Base-by-base conservation (phyloP, 1,140 invertebrate species). In the Camponotus vicinus region DNA sequence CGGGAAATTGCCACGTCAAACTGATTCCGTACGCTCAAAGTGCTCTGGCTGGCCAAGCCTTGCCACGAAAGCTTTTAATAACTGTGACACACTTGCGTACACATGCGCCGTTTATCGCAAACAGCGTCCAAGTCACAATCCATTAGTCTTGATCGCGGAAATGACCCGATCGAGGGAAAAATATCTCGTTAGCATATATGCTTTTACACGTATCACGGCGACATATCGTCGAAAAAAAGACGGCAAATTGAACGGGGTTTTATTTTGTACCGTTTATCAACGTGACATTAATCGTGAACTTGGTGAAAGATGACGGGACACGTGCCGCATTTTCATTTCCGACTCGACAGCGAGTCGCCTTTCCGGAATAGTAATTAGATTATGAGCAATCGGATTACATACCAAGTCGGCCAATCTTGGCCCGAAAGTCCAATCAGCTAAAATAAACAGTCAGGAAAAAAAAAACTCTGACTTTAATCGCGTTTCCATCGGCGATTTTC, bases 371-470 rank as follows among this genome's bases (percentile, higher is more conserved):
- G 73, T 77, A 90, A 90, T 90, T 78, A 73, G 18, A 59, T 57
- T 59, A 79, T 27, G 67, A 57, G 75, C n/a, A 63, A 89, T 89
- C 49, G 78, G 66, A 89, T 91, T 87, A 90, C 18, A 18, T 18
- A 18, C 27, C 18, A 45, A 45, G 42, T 77, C 66, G 86, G 64
- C 85, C 64, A 82, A 67, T 52, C 78, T 79, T 87, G 71, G 73
- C 11, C 85, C 42, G 21, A 63, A 55, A n/a, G 52, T 66, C 77
- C 87, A 87, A 92, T 93, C 91, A 86, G 49, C 42, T 79, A 89
- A 80, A 91, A 92, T 88, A 89, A 91, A 88, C 64, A 86, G 73
- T 61, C 61, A 89, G 75, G 85, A 82, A 88, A 92, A 75, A 75
- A 86, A 66, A 66, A 77, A 52, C 42, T 52, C 42, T 61, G 18